Evolutionary conservation across 2,888 invertebrate species (phyloP).

Genomic region (Digitonthophagus gazella): DNA sequence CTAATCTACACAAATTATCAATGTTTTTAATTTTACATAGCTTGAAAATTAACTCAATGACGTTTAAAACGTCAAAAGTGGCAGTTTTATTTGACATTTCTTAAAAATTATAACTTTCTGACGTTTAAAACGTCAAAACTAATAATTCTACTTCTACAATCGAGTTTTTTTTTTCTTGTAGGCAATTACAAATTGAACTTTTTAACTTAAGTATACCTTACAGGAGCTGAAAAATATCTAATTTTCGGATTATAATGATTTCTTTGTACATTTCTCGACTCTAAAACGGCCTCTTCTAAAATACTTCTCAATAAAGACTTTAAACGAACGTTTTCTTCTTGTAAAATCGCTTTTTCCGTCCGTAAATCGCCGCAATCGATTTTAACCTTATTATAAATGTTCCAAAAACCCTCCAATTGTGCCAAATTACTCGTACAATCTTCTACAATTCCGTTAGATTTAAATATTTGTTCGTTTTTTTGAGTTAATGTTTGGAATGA

Average conservation of each 20-base stretch:
- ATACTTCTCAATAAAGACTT: slow-evolving; percentile 46
- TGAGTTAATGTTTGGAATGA: background rate
- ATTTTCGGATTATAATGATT: too few species aligned
- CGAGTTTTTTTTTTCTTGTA: too few species aligned
- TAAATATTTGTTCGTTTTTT: background rate
- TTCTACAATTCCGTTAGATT: slow-evolving; percentile 20
- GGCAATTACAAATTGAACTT: too few species aligned
- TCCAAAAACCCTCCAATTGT: slow-evolving; percentile 56
- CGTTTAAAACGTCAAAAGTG: too few species aligned
- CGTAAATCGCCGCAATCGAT: slow-evolving; percentile 47
- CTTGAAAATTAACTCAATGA: too few species aligned
- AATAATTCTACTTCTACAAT: too few species aligned
- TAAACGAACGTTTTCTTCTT: slow-evolving; percentile 52
- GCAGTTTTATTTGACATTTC: too few species aligned
- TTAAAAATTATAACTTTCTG: too few species aligned
- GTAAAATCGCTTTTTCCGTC: slow-evolving; percentile 49
- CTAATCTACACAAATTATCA: too few species aligned
- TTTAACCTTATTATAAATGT: slow-evolving; percentile 53
- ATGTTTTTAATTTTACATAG: too few species aligned
- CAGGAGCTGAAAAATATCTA: background rate
- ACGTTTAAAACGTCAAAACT: too few species aligned
- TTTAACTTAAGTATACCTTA: background rate
- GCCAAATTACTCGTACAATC: slow-evolving; percentile 34
- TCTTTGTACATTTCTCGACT: slow-evolving; percentile 9
- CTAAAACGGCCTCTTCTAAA: slow-evolving; percentile 44